These are phyloP conservation scores for Thalassophryne amazonica DNA, from an alignment of 2,797 vertebrate species.

Conservation along the genomic window DNA sequence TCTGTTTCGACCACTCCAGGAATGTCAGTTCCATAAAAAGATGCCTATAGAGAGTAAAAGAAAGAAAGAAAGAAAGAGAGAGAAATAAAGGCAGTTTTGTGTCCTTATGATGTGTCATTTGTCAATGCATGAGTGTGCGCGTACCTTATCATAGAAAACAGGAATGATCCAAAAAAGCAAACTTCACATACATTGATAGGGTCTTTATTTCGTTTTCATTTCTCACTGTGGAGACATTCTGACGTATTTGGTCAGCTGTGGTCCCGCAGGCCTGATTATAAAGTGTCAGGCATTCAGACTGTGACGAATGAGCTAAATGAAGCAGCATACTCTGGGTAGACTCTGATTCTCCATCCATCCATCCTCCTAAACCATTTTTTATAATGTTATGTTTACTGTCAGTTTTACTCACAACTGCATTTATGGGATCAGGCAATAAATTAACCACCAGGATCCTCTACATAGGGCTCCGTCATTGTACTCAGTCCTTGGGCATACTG, in stretches of 20 bases:
- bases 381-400: conserved; percentile 67
- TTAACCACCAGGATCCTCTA: conserved; percentile 63
- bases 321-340: conserved; percentile 32
- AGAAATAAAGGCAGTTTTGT: not conserved
- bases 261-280: conserved; percentile 25
- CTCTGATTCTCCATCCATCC: conserved; percentile 34
- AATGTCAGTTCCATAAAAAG: conserved; percentile 83
- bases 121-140: not conserved
- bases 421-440: conserved; percentile 73
- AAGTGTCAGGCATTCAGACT: conserved; percentile 46
- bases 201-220: not conserved
- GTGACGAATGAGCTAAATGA: conserved; percentile 69
- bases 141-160: no score
- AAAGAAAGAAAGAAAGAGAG: conserved; percentile 9
- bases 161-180: not conserved
- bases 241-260: conserved; percentile 1
- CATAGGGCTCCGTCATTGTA: conserved; percentile 62
- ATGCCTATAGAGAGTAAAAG: conserved; percentile 57
- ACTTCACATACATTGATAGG: not conserved
- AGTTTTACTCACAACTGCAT: conserved; percentile 60
- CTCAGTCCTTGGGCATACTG: no score
- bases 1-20: conserved; percentile 79
- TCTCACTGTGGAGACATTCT: not conserved
- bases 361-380: conserved; percentile 38
- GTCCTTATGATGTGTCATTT: not conserved